phyloP scores from a whole-genome alignment of 2,888 invertebrate genomes.

The Protodeltote pygarga region DNA sequence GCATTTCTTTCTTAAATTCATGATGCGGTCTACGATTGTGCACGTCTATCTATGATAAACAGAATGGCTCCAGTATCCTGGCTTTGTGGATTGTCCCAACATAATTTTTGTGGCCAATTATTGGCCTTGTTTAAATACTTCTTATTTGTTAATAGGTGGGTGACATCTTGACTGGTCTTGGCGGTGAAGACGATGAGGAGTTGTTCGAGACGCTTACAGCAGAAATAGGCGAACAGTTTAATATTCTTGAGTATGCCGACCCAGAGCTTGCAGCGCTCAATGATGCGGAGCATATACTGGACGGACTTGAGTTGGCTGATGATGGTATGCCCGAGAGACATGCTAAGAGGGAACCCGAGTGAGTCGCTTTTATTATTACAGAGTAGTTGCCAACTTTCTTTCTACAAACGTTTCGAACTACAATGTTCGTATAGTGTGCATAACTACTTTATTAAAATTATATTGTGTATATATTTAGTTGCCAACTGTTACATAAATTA shows the following conservation, averaged over 20 bases:
- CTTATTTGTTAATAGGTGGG: slow-evolving; percentile 81
- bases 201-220: slow-evolving; percentile 90
- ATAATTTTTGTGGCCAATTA: no score
- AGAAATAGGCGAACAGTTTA: slow-evolving; percentile 98
- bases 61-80: no score
- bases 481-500: no score
- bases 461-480: no score
- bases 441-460: no score
- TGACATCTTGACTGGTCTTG: slow-evolving; percentile 93
- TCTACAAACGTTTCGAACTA: not conserved
- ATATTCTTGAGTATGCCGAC: slow-evolving; percentile 98
- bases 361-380: slow-evolving; percentile 36
- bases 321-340: slow-evolving; percentile 90
- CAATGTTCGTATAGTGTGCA: no score
- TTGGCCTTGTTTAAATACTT: not conserved
- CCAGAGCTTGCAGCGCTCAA: slow-evolving; percentile 95
- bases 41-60: no score
- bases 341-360: slow-evolving; percentile 75
- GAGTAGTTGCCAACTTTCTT: no score
- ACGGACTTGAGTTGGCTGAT: slow-evolving; percentile 93
- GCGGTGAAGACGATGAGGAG: slow-evolving; percentile 96
- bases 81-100: no score
- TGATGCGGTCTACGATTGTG: no score
- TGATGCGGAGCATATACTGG: slow-evolving; percentile 94
- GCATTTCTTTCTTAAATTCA: no score